These are phyloP conservation scores for Erynnis tages DNA, from an alignment of 2,888 invertebrate species.

Conservation along the genomic window DNA sequence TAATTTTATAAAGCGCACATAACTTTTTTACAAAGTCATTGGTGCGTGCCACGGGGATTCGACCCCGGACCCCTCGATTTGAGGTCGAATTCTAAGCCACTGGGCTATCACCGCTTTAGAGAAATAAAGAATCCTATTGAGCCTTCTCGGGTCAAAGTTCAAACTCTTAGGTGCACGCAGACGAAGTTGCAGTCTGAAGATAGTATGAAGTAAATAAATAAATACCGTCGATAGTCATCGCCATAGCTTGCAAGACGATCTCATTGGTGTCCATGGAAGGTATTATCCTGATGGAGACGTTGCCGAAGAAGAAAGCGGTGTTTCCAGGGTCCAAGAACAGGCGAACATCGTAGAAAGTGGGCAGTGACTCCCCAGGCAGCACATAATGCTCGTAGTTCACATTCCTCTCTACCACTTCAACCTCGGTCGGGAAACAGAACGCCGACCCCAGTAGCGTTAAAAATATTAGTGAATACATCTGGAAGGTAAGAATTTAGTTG, in stretches of 20 bases:
- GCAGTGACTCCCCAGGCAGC: slow-evolving; percentile 76
- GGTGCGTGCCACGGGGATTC: too few species aligned
- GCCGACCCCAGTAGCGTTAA: slow-evolving; percentile 52
- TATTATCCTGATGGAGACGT: slow-evolving; percentile 62
- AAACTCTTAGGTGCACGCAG: too few species aligned
- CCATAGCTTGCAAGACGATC: slow-evolving; percentile 74
- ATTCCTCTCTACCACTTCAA: slow-evolving; percentile 32
- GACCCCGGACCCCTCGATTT: too few species aligned
- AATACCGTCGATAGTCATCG: slow-evolving; percentile 53
- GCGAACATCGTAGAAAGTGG: slow-evolving; percentile 75
- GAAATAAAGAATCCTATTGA: too few species aligned
- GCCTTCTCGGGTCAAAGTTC: too few species aligned
- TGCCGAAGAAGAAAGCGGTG: slow-evolving; percentile 63
- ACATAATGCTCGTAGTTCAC: slow-evolving; percentile 58
- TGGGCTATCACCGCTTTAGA: too few species aligned
- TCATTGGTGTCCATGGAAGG: slow-evolving; percentile 46
- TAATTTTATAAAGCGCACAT: too few species aligned
- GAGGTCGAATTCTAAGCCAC: too few species aligned
- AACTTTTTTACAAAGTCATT: too few species aligned
- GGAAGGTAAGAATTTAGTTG: slow-evolving; percentile 37
- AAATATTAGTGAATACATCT: slow-evolving; percentile 66
- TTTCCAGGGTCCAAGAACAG: slow-evolving; percentile 70
- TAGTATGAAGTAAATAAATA: too few species aligned
- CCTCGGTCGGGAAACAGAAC: slow-evolving; percentile 40
- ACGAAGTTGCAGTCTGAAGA: too few species aligned